Percentiles rank a stretch among this genome's conserved stretches.
phyloP scores from a whole-genome alignment of 2,888 invertebrate genomes.

The Drosophila atripex region DNA sequence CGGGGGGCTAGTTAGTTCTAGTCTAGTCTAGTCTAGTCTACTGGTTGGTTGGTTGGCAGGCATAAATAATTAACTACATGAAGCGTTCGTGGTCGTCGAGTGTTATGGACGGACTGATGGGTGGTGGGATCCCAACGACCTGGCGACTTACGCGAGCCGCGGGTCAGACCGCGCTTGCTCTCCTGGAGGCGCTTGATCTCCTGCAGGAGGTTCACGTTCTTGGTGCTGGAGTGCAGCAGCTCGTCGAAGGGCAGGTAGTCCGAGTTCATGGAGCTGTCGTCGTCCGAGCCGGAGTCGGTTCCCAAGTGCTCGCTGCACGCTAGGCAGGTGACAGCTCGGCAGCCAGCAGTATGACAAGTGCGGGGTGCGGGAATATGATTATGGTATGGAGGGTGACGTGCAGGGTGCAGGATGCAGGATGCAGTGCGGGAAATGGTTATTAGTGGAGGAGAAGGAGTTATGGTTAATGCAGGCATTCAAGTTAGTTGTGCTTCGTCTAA shows the following conservation, averaged over 20 bases:
- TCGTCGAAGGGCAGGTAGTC: conserved; percentile 27
- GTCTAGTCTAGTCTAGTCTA: too few species aligned
- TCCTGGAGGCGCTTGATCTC: conserved; percentile 59
- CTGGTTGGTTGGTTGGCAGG: too few species aligned
- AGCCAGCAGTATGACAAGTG: not conserved
- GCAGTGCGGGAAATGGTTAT: too few species aligned
- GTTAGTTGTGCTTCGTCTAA: too few species aligned
- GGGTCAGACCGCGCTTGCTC: conserved; percentile 37
- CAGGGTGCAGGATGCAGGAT: too few species aligned
- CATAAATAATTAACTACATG: too few species aligned
- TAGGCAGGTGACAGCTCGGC: not conserved
- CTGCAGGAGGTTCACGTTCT: conserved; percentile 33
- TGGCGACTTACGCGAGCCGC: conserved; percentile 61
- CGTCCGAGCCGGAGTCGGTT: not conserved
- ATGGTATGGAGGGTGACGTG: too few species aligned
- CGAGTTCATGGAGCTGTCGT: conserved; percentile 10
- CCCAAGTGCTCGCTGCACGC: not conserved
- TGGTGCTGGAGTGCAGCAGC: conserved; percentile 19
- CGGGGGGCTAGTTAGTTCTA: not conserved
- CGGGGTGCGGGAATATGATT: not conserved
- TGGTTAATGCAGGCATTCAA: not conserved
- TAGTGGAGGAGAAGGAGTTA: not conserved
- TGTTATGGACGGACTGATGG: not conserved
- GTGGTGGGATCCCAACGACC: not conserved
- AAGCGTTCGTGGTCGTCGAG: too few species aligned